Evolutionary conservation across 2,113 vertebrate species (phyloP).

Genomic region (Myxocyprinus asiaticus): DNA sequence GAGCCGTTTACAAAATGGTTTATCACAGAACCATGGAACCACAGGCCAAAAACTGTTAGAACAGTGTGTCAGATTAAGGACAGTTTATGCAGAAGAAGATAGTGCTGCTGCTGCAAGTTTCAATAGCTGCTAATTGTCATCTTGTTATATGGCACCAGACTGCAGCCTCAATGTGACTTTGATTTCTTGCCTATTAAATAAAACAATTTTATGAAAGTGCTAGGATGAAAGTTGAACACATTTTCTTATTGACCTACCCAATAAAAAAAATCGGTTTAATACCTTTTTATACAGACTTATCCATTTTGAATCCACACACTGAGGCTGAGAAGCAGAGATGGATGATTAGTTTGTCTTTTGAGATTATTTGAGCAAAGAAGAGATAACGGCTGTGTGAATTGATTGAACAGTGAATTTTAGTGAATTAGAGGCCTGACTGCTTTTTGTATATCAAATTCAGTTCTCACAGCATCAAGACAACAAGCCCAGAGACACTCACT

Average conservation of each 20-base stretch:
- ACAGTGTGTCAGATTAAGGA: conserved; percentile 10
- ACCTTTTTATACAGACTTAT: conserved; percentile 17
- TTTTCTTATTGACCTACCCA: neutral
- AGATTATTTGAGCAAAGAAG: conserved; percentile 8
- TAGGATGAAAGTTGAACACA: conserved; percentile 4
- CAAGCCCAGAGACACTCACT: neutral
- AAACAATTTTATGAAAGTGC: conserved; percentile 6
- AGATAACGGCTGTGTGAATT: neutral
- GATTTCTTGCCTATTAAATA: conserved; percentile 15
- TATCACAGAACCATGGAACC: conserved; percentile 1
- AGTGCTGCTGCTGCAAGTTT: conserved; percentile 22
- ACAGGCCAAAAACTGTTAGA: neutral
- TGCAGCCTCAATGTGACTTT: neutral
- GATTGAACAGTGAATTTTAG: conserved; percentile 43
- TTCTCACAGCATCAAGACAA: neutral
- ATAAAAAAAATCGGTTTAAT: neutral
- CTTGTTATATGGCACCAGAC: conserved; percentile 2
- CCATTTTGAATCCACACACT: neutral
- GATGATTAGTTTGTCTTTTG: conserved; percentile 7
- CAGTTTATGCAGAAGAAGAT: conserved; percentile 1
- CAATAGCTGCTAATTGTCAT: conserved; percentile 12
- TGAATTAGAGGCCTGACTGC: conserved; percentile 47
- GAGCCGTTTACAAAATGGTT: conserved; percentile 19
- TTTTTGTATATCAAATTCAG: conserved; percentile 22
- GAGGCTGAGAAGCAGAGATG: conserved; percentile 18